These are phyloP conservation scores for Drosophila mercatorum DNA, from an alignment of 2,888 invertebrate genomes.

Conservation along the genomic window DNA sequence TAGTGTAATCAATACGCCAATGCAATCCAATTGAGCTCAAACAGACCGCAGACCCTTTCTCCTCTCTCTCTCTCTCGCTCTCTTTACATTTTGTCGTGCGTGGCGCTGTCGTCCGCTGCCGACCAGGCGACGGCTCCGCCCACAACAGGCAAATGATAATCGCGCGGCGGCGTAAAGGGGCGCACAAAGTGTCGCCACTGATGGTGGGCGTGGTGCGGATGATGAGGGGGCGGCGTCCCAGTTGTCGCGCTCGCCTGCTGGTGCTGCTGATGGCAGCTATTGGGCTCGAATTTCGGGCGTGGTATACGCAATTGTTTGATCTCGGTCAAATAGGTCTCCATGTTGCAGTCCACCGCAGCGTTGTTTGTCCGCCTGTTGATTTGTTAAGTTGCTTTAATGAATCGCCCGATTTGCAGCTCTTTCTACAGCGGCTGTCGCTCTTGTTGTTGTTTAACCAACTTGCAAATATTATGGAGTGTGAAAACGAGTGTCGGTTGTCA, in stretches of 20 bases:
- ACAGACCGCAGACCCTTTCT: constrained; percentile 43
- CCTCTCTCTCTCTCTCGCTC: too few relatives aligned
- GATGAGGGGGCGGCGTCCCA: constrained; percentile 44
- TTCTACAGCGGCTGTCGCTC: constrained; percentile 24
- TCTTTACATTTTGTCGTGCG: constrained; percentile 64
- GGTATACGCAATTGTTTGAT: constrained; percentile 93
- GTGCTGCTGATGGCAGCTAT: constrained; percentile 81
- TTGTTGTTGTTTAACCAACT: constrained; percentile 65
- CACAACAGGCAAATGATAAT: constrained; percentile 88
- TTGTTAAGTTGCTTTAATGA: constrained; percentile 64
- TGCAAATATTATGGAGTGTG: constrained; percentile 27
- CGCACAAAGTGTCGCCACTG: constrained; percentile 84
- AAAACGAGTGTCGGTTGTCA: constrained; percentile 5
- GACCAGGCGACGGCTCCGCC: constrained; percentile 77
- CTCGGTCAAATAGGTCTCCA: constrained; percentile 94
- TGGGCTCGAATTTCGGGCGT: constrained; percentile 90
- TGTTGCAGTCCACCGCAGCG: constrained; percentile 75
- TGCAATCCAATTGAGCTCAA: constrained; percentile 57
- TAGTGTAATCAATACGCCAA: constrained; percentile 52
- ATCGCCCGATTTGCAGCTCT: constrained; percentile 39
- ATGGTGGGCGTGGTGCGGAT: constrained; percentile 60
- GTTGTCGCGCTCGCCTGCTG: constrained; percentile 52
- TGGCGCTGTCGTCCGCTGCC: constrained; percentile 85
- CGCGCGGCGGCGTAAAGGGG: constrained; percentile 91
- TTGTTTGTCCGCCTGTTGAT: constrained; percentile 63